phyloP scores from a whole-genome alignment of 2,113 vertebrate species.

The Hepsetus odoe region DNA sequence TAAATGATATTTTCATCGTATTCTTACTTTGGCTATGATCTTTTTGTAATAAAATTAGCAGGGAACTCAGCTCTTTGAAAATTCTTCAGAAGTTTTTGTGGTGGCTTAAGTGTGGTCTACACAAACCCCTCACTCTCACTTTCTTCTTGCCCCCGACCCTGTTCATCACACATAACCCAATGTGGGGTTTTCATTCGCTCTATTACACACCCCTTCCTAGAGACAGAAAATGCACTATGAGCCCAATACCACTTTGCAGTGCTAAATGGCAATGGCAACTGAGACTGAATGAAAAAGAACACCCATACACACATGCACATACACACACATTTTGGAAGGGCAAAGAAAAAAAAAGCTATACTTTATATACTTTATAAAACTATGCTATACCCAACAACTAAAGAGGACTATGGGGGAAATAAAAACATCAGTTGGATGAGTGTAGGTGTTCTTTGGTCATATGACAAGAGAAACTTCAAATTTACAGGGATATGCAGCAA shows the following conservation, averaged over 20 bases:
- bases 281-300: neutral
- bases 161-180: neutral
- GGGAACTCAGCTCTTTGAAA: neutral
- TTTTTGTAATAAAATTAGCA: neutral
- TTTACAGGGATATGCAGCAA: conserved; percentile 3
- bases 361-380: too few relatives aligned
- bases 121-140: conserved; percentile 34
- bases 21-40: neutral
- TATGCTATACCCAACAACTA: neutral
- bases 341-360: neutral
- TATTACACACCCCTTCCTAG: neutral
- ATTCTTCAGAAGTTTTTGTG: conserved; percentile 37
- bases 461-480: conserved; percentile 11
- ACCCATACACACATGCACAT: too few relatives aligned
- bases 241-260: too few relatives aligned
- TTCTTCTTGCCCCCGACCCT: neutral
- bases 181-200: neutral
- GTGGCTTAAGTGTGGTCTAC: conserved; percentile 24
- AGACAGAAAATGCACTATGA: neutral
- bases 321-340: neutral
- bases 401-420: neutral
- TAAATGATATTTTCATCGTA: neutral
- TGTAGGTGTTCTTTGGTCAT: conserved; percentile 3
- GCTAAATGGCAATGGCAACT: neutral
- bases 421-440: neutral